Evolutionary conservation across 2,113 vertebrate genomes (phyloP).

Genomic region (Probosciger aterrimus): DNA sequence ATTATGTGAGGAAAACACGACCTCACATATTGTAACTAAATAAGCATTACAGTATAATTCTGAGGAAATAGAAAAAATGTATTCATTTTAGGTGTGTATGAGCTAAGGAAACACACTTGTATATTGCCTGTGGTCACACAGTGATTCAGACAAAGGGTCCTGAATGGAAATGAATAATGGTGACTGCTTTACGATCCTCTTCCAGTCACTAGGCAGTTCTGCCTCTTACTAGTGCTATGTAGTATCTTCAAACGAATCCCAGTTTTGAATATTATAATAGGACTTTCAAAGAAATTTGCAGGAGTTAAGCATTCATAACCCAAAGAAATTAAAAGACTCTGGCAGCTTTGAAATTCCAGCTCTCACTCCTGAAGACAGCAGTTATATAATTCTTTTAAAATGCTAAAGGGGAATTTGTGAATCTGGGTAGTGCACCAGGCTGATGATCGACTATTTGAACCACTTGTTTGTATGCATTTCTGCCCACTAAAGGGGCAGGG

Average conservation of each 20-base stretch:
- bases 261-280: not conserved
- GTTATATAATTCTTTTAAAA: not conserved
- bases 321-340: not conserved
- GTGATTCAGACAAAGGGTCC: not conserved
- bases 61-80: not conserved
- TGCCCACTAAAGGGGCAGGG: not conserved
- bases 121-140: not conserved
- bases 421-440: not conserved
- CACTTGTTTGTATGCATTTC: not conserved
- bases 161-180: not conserved
- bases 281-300: conserved; percentile 15
- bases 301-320: not conserved
- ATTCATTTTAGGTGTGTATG: not conserved
- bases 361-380: not conserved
- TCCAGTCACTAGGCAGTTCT: not conserved
- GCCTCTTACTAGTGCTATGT: not conserved
- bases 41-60: not conserved
- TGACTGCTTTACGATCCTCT: not conserved
- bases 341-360: not conserved
- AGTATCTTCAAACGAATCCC: not conserved
- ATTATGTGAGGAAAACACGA: not conserved
- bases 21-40: not conserved
- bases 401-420: not conserved
- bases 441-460: not conserved
- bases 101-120: not conserved